Base-by-base conservation (phyloP, 2,797 vertebrate species). In the Steatocranus sp. region DNA sequence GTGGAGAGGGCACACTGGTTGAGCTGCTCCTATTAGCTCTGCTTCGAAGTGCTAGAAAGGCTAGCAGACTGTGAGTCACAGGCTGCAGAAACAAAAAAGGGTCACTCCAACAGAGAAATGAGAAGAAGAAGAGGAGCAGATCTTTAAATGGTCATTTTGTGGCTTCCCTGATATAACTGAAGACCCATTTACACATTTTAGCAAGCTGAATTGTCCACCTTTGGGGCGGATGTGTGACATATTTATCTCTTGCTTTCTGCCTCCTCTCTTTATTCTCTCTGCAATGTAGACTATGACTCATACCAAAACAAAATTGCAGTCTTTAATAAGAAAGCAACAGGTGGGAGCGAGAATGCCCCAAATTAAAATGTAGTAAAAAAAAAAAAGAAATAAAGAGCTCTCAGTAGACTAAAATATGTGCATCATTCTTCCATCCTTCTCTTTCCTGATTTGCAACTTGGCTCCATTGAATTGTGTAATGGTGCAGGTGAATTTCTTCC, bases 31-130 rank as follows among this genome's bases (percentile, higher is more conserved):
- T 43, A 81, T 88, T 83, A 84, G 76, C 78, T 78, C 14, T 46
- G 70, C 58, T 81, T 32, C 50, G 79, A 79, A 58, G 83, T 78
- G 87, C 27, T 68, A 27, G 75, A 83, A 51, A 74, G 82, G 51
- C 82, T 76, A 73, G 51, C 61, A 83, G 87, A 75, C 80, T 79
- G 56, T 79, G 82, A 90, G 77, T 86, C 84, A 90, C 81, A 87
- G 61, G 63, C 66, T 73, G 79, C 49, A 75, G 76, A 61, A 81
- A 80, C 70, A 58, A 74, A 83, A 61, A 82, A 61, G 76, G 80
- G 80, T 86, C 86, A 82, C 66, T 86, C 20, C n/a, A 46, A 23
- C 30, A 54, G 27, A 77, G 75, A 79, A 50, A 43, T 20, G 18
- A 18, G 68, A 32, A 48, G 63, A 48, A 30, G 27, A 73, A 2